A percentile compares a stretch with the other conserved stretches of the same genome.
phyloP scores from a whole-genome alignment of 1,140 invertebrate genomes.

The Drosophila yakuba region DNA sequence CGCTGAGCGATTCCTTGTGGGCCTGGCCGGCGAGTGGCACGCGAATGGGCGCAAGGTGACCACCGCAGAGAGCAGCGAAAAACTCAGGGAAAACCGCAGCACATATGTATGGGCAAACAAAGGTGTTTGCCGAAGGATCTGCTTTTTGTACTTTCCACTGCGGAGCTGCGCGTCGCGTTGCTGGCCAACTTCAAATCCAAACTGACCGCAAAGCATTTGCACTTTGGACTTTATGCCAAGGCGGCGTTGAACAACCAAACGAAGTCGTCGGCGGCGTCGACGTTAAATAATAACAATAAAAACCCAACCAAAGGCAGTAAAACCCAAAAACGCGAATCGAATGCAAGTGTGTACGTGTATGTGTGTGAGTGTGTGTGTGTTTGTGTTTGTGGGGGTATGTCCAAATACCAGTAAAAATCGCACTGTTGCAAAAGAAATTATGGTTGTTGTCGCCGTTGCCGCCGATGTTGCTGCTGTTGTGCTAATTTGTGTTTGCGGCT shows the following conservation, averaged over 20 bases:
- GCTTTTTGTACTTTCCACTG: not conserved
- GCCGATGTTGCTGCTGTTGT: slow-evolving; percentile 31
- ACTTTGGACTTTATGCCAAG: slow-evolving; percentile 76
- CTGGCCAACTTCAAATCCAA: slow-evolving; percentile 76
- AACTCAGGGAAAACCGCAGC: slow-evolving; percentile 25
- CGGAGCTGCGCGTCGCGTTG: slow-evolving; percentile 64
- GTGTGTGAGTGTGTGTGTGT: not conserved
- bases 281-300: slow-evolving; percentile 81
- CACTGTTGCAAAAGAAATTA: slow-evolving; percentile 77
- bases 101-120: slow-evolving; percentile 12
- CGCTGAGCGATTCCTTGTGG: slow-evolving; percentile 15
- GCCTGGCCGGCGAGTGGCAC: slow-evolving; percentile 8
- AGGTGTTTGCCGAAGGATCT: slow-evolving; percentile 3
- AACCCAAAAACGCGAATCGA: slow-evolving; percentile 62
- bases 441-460: slow-evolving; percentile 44
- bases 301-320: slow-evolving; percentile 59
- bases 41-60: slow-evolving; percentile 32
- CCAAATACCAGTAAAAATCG: slow-evolving; percentile 31
- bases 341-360: slow-evolving; percentile 17
- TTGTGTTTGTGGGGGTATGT: not conserved
- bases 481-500: slow-evolving; percentile 81
- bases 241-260: slow-evolving; percentile 17
- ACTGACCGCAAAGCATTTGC: slow-evolving; percentile 82
- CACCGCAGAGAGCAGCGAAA: slow-evolving; percentile 16
- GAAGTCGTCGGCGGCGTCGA: slow-evolving; percentile 52